Base-by-base conservation (phyloP, 2,113 vertebrate genomes). In the Datnioides undecimradiatus region DNA sequence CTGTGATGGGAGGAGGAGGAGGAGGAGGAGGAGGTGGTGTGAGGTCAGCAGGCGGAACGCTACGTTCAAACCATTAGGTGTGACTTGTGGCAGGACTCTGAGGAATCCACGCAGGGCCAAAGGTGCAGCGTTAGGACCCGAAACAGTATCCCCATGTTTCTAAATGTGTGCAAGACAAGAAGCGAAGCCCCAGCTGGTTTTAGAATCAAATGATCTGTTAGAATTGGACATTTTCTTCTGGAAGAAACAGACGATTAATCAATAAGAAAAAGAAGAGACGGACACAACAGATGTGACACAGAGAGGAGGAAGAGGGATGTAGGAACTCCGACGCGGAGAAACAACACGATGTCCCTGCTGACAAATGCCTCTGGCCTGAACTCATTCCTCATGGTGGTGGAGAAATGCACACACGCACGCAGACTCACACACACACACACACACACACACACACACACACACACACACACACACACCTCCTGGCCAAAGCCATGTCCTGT, bases 331-430 rank as follows among this genome's bases (percentile, higher is more conserved):
- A 82, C 43, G 48, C 9, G 64, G 63, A 75, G 46, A 83, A 84
- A 84, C 66, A 84, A 78, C 83, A 86, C 60, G 33, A 82, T 69
- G 80, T 71, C 68, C 63, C 79, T 57, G 38, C 72, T 85, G 66
- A 87, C 74, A 88, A 91, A 90, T 91, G 55, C 79, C 87, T 88
- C 77, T 82, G 76, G 78, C n/a, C 86, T 88, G 80, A 91, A 88
- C 58, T 84, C 87, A 90, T 87, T 90, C 85, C 88, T 83, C 80
- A 84, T 82, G 75, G 73, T 82, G 49, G 78, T 87, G 75, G 29
- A 60, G 70, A 88, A 83, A 79, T 52, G 38, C 70, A 27, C 41
- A 1, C 73, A 55, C 33, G 27, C 67, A 66, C 29, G 23, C n/a
- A 41, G 5, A 1, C 46, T 14, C 58, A 43, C 52, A 23, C 68